Evolutionary conservation across 2,888 invertebrate genomes (phyloP), one percentile per base, ranked within the genome.

Genomic region (Xestia sexstrigata): DNA sequence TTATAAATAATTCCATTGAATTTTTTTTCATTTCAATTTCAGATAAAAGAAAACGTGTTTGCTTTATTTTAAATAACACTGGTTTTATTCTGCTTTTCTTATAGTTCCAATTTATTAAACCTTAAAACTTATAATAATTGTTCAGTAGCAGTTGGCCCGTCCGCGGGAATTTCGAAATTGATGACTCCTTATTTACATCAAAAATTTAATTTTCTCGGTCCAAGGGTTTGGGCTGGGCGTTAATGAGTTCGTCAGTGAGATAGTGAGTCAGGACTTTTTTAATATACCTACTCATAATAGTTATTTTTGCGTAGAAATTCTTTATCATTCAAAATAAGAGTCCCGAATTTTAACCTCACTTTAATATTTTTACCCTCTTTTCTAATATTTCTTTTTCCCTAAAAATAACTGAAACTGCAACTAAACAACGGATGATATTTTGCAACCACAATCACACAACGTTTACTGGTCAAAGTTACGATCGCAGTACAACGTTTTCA

Each of bases 381-480:
- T 69, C 20, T 35, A 11, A 58, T 60, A 55, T 52, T 69, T 60
- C 0, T n/a, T 39, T 47, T 49, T 45, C 15, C 20, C 13, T 62
- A 52, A 83, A 83, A 73, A 75, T 26, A 65, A 68, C 70, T 52
- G 52, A 15, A 78, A 78, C 69, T 69, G 1, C 23, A 80, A 74
- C 20, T 49, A 68, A 73, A 30, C 58, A 69, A 71, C 67, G 63
- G n/a, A 74, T 75, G 67, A 63, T 70, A 79, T 85, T 82, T 83
- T 70, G 74, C 65, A 55, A 71, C 83, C 78, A 76, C 74, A 71
- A 76, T 74, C 76, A 83, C 70, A 75, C 72, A 75, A 71, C 74
- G 73, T 76, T 81, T 86, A 68, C 76, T 26, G 72, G 76, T 73
- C 49, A 83, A 85, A 84, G 82, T 86, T 87, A 86, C 63, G 87